Base-by-base conservation (phyloP, 2,888 invertebrate species). In the Caenorhabditis zanzibari region DNA sequence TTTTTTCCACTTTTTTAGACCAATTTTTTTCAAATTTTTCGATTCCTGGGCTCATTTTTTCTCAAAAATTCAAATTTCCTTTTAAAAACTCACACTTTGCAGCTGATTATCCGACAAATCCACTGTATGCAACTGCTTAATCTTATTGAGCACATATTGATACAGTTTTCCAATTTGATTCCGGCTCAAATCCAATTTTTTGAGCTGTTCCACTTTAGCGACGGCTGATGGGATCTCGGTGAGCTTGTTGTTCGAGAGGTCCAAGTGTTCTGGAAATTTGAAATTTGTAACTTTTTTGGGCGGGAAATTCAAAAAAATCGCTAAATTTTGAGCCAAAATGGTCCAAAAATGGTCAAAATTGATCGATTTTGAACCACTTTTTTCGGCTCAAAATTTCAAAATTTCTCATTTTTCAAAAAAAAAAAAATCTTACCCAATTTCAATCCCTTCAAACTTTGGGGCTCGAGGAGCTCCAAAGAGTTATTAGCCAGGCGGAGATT, bases 191-290 rank as follows among this genome's bases (percentile, higher is more conserved):
- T 91, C 87, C 59, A 91, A 35, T n/a, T 72, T 79, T 64, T 87
- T 89, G 64, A 89, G 69, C 52, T 84, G 81, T 38, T 76, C 85
- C 26, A 91, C 85, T 44, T 87, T 77, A 10, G 84, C 87, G 14
- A 91, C 69, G 12, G 91, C 91, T 19, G 86, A 76, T 10, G 91
- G 91, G 24, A 90, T 80, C 61, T 91, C 90, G 22, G 83, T 82
- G 41, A 91, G 81, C 35, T 75, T 41, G 66, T 91, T 91, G 19
- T 79, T 28, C 4, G 89, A 85, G 73, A 87, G 58, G 68, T 88
- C 85, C 38, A 88, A 71, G 12, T 54, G 47, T 24, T 85, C 87
- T 61, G 41, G 72, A 49, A 72, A 73, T 52, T 63, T 19, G 41
- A n/a, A n/a, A n/a, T 24, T 32, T 35, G 16, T 2, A n/a, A 26